These are phyloP conservation scores for Phyllotreta striolata DNA, from an alignment of 2,888 invertebrate genomes.

Conservation along the genomic window DNA sequence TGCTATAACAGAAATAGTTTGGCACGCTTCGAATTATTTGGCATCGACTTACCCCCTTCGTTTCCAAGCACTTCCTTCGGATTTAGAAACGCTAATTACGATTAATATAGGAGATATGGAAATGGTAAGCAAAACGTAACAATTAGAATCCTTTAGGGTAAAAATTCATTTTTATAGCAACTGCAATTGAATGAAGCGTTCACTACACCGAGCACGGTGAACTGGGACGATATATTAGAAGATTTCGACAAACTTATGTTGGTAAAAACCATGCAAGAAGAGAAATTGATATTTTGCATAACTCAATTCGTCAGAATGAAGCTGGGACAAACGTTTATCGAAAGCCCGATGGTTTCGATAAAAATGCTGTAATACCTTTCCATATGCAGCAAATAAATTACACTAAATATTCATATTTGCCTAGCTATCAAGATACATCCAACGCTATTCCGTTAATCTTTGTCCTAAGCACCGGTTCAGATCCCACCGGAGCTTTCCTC, in stretches of 20 bases:
- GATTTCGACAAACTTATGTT: slow-evolving; percentile 85
- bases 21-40: slow-evolving; percentile 74
- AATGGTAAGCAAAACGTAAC: slow-evolving; percentile 61
- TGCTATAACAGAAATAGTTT: slow-evolving; percentile 71
- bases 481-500: slow-evolving; percentile 84
- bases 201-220: slow-evolving; percentile 39
- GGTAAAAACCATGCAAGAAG: slow-evolving; percentile 78
- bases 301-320: slow-evolving; percentile 80
- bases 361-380: slow-evolving; percentile 64
- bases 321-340: slow-evolving; percentile 81
- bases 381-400: not conserved
- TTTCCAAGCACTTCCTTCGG: slow-evolving; percentile 66
- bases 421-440: slow-evolving; percentile 75
- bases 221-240: slow-evolving; percentile 72
- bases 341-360: slow-evolving; percentile 79
- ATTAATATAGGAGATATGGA: slow-evolving; percentile 69
- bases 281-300: slow-evolving; percentile 82
- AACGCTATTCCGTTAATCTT: slow-evolving; percentile 82
- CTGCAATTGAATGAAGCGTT: slow-evolving; percentile 5
- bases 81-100: slow-evolving; percentile 66
- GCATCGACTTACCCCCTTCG: slow-evolving; percentile 63
- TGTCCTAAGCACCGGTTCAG: slow-evolving; percentile 87
- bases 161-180: not conserved
- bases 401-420: not conserved
- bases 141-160: not conserved